Conservation (phyloP, 2,888 invertebrate species). For the Platycheirus albimanus region DNA sequence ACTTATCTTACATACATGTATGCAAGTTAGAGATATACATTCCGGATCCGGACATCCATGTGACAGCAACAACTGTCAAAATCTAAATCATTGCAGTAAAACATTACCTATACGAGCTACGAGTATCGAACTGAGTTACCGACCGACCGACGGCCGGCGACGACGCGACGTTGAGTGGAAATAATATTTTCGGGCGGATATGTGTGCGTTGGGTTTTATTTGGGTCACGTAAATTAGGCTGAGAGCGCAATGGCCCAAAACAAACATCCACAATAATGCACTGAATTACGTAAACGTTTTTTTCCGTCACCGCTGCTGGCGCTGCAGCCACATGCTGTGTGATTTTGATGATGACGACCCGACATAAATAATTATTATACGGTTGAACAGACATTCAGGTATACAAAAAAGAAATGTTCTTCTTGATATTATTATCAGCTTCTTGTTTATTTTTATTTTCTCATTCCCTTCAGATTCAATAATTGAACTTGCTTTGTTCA, state of each 20-base stretch:
- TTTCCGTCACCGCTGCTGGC: not conserved
- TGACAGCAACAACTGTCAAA: slow-evolving; percentile 7
- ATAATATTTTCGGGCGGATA: not conserved
- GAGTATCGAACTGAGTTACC: too few relatives aligned
- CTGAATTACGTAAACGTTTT: slow-evolving; percentile 33
- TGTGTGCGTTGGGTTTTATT: slow-evolving; percentile 1
- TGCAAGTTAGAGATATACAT: too few relatives aligned
- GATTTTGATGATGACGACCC: slow-evolving; percentile 11
- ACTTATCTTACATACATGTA: too few relatives aligned
- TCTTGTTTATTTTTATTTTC: not conserved
- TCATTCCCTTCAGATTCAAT: too few relatives aligned
- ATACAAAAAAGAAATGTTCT: not conserved
- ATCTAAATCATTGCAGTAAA: slow-evolving; percentile 24
- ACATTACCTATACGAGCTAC: too few relatives aligned
- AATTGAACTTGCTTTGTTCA: not conserved
- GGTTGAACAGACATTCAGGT: slow-evolving; percentile 18
- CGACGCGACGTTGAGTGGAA: too few relatives aligned
- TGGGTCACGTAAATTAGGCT: slow-evolving; percentile 46
- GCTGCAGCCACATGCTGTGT: not conserved
- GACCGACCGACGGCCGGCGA: too few relatives aligned
- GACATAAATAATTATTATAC: slow-evolving; percentile 29
- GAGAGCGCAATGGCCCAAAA: slow-evolving; percentile 3
- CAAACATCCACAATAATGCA: not conserved
- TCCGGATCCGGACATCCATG: too few relatives aligned
- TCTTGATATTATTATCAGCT: not conserved